phyloP scores from a whole-genome alignment of 1,140 invertebrate genomes.

The Diachasmimorpha longicaudata region DNA sequence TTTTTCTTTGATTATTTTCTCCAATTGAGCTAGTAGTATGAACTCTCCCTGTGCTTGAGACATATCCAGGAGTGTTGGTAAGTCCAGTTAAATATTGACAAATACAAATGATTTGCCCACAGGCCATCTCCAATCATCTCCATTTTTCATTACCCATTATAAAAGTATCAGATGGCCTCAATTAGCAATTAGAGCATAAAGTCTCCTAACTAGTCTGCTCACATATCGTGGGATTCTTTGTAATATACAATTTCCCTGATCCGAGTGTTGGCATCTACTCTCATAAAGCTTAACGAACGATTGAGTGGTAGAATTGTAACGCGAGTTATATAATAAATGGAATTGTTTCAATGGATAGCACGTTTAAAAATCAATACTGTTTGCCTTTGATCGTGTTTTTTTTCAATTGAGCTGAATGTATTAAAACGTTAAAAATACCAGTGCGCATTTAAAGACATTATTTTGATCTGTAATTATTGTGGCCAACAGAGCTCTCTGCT shows the following conservation, averaged over 20 bases:
- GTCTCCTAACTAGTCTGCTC: slow-evolving; percentile 68
- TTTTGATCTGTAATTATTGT: slow-evolving; percentile 38
- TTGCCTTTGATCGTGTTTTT: too few relatives aligned
- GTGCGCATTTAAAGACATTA: slow-evolving; percentile 29
- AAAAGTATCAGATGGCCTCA: slow-evolving; percentile 65
- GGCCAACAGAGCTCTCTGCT: slow-evolving; percentile 54
- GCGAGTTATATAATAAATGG: slow-evolving; percentile 89
- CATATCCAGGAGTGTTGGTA: slow-evolving; percentile 67
- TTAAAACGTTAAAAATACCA: too few relatives aligned
- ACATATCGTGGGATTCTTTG: slow-evolving; percentile 65
- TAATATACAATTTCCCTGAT: slow-evolving; percentile 71
- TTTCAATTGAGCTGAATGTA: too few relatives aligned
- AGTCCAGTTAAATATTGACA: slow-evolving; percentile 75
- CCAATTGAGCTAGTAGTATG: slow-evolving; percentile 53
- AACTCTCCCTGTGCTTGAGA: slow-evolving; percentile 64
- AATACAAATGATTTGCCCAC: slow-evolving; percentile 66
- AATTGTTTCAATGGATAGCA: slow-evolving; percentile 73
- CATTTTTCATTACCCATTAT: slow-evolving; percentile 69
- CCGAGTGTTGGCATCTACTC: slow-evolving; percentile 84
- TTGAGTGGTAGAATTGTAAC: slow-evolving; percentile 91
- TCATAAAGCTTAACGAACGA: slow-evolving; percentile 85
- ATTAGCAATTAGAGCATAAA: slow-evolving; percentile 71
- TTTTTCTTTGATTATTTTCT: slow-evolving; percentile 40
- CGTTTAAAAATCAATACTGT: too few relatives aligned
- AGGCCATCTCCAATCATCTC: slow-evolving; percentile 68